Percentiles rank a stretch among this genome's conserved stretches.
Conservation (phyloP, 2,888 invertebrate species). For the Drosophila buzzatii region DNA sequence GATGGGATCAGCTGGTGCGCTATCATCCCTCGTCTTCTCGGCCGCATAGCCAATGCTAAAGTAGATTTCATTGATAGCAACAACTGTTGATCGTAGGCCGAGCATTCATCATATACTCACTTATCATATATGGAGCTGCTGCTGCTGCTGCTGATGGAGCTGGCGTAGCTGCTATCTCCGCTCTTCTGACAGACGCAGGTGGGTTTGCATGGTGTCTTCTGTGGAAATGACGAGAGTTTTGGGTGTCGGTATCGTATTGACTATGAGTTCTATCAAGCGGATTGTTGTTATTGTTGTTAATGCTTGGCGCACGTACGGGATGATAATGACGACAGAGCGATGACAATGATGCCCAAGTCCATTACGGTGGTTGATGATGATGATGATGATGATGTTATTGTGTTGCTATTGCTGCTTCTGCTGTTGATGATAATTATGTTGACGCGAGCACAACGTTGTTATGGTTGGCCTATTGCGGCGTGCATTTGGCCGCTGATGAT, state of each 20-base stretch:
- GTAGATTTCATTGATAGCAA: background rate
- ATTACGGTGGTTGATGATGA: conserved; percentile 18
- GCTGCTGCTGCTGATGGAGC: conserved; percentile 26
- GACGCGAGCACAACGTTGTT: conserved; percentile 32
- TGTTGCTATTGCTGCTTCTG: conserved; percentile 7
- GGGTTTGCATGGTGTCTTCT: conserved; percentile 68
- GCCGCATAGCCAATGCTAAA: conserved; percentile 56
- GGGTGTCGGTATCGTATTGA: conserved; percentile 49
- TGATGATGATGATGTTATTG: conserved; percentile 23
- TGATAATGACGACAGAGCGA: conserved; percentile 57
- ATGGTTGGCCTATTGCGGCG: conserved; percentile 43
- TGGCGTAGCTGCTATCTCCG: conserved; percentile 54
- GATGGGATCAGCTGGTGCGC: conserved; percentile 86
- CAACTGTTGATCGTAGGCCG: background rate
- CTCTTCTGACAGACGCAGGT: conserved; percentile 59
- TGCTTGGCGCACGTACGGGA: conserved; percentile 61
- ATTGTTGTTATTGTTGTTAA: conserved; percentile 34
- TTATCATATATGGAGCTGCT: conserved; percentile 52
- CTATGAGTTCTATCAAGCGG: conserved; percentile 44
- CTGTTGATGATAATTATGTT: conserved; percentile 40
- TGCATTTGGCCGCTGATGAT: conserved; percentile 42
- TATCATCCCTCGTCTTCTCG: conserved; percentile 50
- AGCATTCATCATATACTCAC: conserved; percentile 40
- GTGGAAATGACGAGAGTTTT: conserved; percentile 51
- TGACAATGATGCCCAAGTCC: conserved; percentile 11